Percentiles rank a stretch among this genome's conserved stretches.
Conservation (phyloP, 2,888 invertebrate genomes). For the Hypolimnas misippus region DNA sequence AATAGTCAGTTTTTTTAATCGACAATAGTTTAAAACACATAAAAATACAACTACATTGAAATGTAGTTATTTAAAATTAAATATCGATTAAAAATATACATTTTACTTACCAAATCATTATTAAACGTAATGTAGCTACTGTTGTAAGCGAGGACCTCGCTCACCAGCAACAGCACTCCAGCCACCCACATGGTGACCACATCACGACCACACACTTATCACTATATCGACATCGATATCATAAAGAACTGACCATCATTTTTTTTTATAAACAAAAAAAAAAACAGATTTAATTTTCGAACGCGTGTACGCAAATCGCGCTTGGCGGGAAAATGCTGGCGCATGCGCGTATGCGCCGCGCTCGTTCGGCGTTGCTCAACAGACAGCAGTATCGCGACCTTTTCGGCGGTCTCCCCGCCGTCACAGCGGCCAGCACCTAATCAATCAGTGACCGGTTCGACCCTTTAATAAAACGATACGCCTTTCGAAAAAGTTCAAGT, state of each 20-base stretch:
- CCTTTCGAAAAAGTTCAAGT: conserved; percentile 27
- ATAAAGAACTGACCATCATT: conserved; percentile 19
- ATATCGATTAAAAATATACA: no score
- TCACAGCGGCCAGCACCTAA: conserved; percentile 30
- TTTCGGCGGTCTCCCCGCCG: conserved; percentile 40
- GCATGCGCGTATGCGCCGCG: conserved; percentile 68
- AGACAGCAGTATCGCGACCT: conserved; percentile 47
- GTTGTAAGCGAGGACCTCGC: conserved; percentile 62
- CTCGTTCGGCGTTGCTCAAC: conserved; percentile 73
- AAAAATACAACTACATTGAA: no score
- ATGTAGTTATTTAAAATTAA: no score
- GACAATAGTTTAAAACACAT: no score
- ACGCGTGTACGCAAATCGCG: conserved; percentile 57
- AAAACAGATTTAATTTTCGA: conserved; percentile 51
- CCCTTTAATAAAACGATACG: conserved; percentile 12
- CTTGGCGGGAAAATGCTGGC: conserved; percentile 77
- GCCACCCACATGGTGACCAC: conserved; percentile 71
- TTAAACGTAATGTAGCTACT: conserved; percentile 56
- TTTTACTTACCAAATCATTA: conserved; percentile 60
- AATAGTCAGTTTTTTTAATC: no score
- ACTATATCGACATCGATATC: conserved; percentile 36
- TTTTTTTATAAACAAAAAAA: conserved; percentile 17
- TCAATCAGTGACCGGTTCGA: conserved; percentile 34
- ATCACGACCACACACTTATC: conserved; percentile 56
- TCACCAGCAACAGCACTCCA: conserved; percentile 66